Conservation (phyloP, 92 coral and sea anemone genomes). For the Porites cylindrica region DNA sequence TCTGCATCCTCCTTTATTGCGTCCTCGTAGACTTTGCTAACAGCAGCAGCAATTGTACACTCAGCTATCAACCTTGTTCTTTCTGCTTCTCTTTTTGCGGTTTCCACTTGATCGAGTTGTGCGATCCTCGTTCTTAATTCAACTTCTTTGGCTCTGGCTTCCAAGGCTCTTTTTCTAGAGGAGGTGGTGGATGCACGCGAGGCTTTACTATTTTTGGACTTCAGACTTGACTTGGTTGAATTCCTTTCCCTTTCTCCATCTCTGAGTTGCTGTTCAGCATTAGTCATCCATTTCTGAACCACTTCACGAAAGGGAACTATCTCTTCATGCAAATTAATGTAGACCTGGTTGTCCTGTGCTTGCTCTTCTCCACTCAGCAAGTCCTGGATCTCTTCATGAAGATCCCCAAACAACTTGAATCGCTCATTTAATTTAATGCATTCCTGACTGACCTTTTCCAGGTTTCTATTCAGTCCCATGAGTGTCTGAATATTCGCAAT, state of each 20-base stretch:
- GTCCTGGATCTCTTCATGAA: too few species aligned
- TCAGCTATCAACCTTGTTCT: constrained; percentile 12
- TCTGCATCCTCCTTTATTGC: constrained; percentile 52
- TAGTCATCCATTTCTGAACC: neutral
- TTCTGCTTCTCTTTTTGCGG: constrained; percentile 14
- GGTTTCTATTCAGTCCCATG: too few species aligned
- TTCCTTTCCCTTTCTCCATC: too few species aligned
- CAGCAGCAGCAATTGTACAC: constrained; percentile 43
- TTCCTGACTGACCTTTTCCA: too few species aligned
- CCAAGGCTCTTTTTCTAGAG: too few species aligned
- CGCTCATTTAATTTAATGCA: too few species aligned
- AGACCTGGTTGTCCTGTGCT: neutral
- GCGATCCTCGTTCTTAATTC: neutral
- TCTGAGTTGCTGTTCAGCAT: too few species aligned
- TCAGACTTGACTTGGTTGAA: too few species aligned
- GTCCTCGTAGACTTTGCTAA: constrained; percentile 46
- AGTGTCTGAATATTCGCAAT: too few species aligned
- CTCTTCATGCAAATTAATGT: too few species aligned
- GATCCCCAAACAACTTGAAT: too few species aligned
- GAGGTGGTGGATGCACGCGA: neutral
- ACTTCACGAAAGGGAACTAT: neutral
- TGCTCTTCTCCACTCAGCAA: neutral
- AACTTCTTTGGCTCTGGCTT: neutral
- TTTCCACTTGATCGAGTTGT: neutral
- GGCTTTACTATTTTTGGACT: neutral